A percentile compares a stretch with the other conserved stretches of the same genome.
Conservation (phyloP, 1,140 invertebrate species). For the Myzus persicae region DNA sequence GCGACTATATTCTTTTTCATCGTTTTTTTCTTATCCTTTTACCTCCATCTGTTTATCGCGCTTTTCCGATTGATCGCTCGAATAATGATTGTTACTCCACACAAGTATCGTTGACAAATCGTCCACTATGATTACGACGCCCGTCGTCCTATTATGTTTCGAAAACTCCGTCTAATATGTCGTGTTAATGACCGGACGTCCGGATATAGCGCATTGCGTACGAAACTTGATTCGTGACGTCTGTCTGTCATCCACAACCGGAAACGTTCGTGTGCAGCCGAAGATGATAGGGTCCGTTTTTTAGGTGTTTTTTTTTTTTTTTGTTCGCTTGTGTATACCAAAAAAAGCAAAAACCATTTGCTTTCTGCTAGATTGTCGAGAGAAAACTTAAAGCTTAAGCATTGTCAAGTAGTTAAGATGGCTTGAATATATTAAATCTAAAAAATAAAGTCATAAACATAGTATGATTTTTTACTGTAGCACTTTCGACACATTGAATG, state of each 20-base stretch:
- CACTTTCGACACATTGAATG: background rate
- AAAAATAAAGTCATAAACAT: background rate
- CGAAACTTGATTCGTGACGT: background rate
- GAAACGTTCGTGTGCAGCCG: background rate
- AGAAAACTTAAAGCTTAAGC: background rate
- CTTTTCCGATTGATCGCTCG: background rate
- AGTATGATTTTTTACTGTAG: background rate
- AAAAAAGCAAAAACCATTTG: background rate
- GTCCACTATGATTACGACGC: background rate
- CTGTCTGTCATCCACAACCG: background rate
- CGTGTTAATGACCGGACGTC: background rate
- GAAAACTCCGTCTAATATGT: too few relatives aligned
- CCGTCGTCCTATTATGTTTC: background rate
- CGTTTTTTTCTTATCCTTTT: background rate
- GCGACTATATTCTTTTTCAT: background rate
- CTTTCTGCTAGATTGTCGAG: background rate
- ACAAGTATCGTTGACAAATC: background rate
- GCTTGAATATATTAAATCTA: background rate
- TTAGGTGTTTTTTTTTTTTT: background rate
- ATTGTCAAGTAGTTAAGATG: background rate
- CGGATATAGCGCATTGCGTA: background rate
- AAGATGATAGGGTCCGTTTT: background rate
- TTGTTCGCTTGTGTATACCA: background rate
- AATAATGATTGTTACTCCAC: background rate
- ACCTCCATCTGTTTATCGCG: background rate